Evolutionary conservation across 1,140 invertebrate species (phyloP).

Genomic region (Luehdorfia chinensis): DNA sequence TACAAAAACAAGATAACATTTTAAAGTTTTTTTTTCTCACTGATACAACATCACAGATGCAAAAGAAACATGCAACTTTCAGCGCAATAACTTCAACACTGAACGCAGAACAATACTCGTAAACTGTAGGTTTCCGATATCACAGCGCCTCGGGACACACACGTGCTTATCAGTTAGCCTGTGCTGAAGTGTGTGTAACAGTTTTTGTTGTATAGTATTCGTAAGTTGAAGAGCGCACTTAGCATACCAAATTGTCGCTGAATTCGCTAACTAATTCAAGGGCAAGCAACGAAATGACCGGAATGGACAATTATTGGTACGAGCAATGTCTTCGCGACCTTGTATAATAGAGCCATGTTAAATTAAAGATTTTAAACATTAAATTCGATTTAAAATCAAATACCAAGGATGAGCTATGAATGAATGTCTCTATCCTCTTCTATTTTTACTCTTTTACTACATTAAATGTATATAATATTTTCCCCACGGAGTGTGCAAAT

Average conservation of each 20-base stretch:
- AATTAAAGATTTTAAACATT: too few species aligned
- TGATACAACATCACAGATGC: slow-evolving; percentile 29
- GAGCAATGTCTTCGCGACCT: not conserved
- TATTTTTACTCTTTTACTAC: too few species aligned
- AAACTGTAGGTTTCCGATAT: slow-evolving; percentile 45
- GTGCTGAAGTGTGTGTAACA: slow-evolving; percentile 27
- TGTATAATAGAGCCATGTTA: not conserved
- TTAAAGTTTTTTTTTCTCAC: slow-evolving; percentile 21
- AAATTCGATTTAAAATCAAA: too few species aligned
- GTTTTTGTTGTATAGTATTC: slow-evolving; percentile 31
- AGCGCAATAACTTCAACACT: slow-evolving; percentile 55
- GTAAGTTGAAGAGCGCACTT: slow-evolving; percentile 8
- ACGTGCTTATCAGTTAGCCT: slow-evolving; percentile 58
- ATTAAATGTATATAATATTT: too few species aligned
- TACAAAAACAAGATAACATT: slow-evolving; percentile 63
- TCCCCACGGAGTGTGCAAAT: too few species aligned
- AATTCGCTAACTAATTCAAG: slow-evolving; percentile 11
- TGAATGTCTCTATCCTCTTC: too few species aligned
- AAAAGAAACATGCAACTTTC: slow-evolving; percentile 49
- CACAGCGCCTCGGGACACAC: slow-evolving; percentile 29
- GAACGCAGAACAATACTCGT: slow-evolving; percentile 55
- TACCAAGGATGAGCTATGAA: too few species aligned
- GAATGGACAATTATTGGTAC: slow-evolving; percentile 9
- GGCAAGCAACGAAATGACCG: not conserved
- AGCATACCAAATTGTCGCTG: slow-evolving; percentile 9